phyloP scores from a whole-genome alignment of 2,113 vertebrate species.

The Shinisaurus crocodilurus region DNA sequence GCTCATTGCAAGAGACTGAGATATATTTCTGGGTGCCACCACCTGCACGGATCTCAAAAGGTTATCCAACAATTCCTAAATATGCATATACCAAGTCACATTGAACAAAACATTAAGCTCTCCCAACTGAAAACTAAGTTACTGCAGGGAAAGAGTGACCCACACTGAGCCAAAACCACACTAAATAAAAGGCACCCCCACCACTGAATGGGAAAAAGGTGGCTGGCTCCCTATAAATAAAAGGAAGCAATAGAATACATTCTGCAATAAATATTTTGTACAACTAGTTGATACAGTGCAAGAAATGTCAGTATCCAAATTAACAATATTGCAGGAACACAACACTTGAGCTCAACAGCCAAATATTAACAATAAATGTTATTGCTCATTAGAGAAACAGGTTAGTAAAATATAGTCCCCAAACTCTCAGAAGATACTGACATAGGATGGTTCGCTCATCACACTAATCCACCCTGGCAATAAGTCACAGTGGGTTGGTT shows the following conservation, averaged over 20 bases:
- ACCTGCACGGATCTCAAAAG: not conserved
- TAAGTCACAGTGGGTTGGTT: too few species aligned
- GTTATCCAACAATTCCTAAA: not conserved
- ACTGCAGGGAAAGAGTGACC: not conserved
- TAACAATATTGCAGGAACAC: not conserved
- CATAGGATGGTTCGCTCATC: not conserved
- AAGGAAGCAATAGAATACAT: not conserved
- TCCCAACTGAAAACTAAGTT: not conserved
- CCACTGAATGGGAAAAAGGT: not conserved
- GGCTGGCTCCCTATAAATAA: not conserved
- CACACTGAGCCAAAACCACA: not conserved
- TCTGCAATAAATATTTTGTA: not conserved
- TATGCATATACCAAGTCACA: rapidly evolving
- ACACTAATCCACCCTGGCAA: too few species aligned
- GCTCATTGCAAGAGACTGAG: not conserved
- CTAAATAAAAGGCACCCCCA: not conserved
- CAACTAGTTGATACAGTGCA: not conserved
- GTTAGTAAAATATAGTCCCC: not conserved
- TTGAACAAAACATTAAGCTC: rapidly evolving
- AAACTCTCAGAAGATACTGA: not conserved
- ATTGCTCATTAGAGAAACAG: not conserved
- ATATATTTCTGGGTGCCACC: not conserved
- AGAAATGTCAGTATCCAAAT: not conserved
- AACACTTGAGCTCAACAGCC: not conserved
- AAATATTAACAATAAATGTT: not conserved